Base-by-base conservation (phyloP, 2,113 vertebrate species). In the Puffinus mauretanicus region DNA sequence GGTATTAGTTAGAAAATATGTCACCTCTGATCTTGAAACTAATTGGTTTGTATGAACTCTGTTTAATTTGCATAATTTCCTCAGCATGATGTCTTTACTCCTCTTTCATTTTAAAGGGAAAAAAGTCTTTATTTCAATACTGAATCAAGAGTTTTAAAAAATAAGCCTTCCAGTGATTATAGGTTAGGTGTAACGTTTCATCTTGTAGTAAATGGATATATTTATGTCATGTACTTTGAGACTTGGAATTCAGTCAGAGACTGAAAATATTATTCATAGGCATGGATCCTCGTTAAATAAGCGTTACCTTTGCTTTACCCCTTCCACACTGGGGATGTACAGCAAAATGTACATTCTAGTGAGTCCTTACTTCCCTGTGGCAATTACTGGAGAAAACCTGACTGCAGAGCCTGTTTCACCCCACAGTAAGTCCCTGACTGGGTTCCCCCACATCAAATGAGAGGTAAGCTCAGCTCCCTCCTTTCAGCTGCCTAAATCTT, bases 1-100 rank as follows among this genome's bases (percentile, higher is more conserved):
- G 51, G 62, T 76, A 88, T 83, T 97, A 88, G 49, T 91, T 93
- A 82, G 70, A 91, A 96, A 93, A 93, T 92, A 82, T 60, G 64
- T 87, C 83, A 95, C 92, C 78, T 94, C 84, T 90, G 83, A 86
- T 94, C 92, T 95, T 83, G 84, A 96, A 91, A 91, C 66, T 84
- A 86, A 94, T 58, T 82, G 79, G 83, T 92, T 96, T 95, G 70
- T 87, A 77, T 60, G 84, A 77, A 73, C 38, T 82, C 24, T 29
- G 29, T 80, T 91, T 75, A 85, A 95, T 97, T 80, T 95, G 84
- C 89, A 87, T 94, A 66, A 70, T 90, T 79, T 88, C 19, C 84
- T 47, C 69, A 65, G 86, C 75, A 13, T 88, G 70, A 54, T 88
- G 40, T 90, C 95, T 90, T 95, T 77, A 88, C 30, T 82, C 10